These are phyloP conservation scores for Crypturellus undulatus DNA, from an alignment of 2,113 vertebrate species.

Conservation along the genomic window DNA sequence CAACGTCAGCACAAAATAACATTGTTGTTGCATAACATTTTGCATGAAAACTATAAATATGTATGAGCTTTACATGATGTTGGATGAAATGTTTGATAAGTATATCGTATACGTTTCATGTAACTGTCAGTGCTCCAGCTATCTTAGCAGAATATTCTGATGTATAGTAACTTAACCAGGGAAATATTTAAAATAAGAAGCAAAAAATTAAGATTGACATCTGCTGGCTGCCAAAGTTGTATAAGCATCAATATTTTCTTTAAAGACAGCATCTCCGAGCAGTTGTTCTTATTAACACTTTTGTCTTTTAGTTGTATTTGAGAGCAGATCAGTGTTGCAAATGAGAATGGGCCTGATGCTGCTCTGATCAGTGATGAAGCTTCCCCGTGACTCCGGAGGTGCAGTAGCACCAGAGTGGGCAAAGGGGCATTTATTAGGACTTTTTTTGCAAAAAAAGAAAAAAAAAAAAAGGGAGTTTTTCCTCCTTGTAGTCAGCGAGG, in stretches of 20 bases:
- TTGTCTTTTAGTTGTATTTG: conserved; percentile 75
- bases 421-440: not conserved
- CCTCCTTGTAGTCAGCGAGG: not conserved
- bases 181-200: conserved; percentile 74
- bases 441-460: not conserved
- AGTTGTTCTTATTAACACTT: conserved; percentile 73
- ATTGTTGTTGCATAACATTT: conserved; percentile 87
- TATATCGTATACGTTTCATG: conserved; percentile 79
- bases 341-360: conserved; percentile 61
- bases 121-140: conserved; percentile 85
- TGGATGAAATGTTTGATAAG: conserved; percentile 83
- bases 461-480: not conserved
- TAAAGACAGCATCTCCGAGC: conserved; percentile 83
- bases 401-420: not conserved
- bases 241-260: conserved; percentile 81
- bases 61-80: conserved; percentile 84
- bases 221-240: conserved; percentile 72
- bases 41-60: conserved; percentile 93
- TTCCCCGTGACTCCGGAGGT: not conserved
- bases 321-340: conserved; percentile 70
- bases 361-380: conserved; percentile 46
- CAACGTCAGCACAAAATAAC: conserved; percentile 89
- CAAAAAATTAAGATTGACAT: conserved; percentile 75
- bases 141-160: conserved; percentile 70
- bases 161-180: conserved; percentile 69